These are phyloP conservation scores for Microtus ochrogaster DNA, from an alignment of 2,113 vertebrate species.

Conservation along the genomic window DNA sequence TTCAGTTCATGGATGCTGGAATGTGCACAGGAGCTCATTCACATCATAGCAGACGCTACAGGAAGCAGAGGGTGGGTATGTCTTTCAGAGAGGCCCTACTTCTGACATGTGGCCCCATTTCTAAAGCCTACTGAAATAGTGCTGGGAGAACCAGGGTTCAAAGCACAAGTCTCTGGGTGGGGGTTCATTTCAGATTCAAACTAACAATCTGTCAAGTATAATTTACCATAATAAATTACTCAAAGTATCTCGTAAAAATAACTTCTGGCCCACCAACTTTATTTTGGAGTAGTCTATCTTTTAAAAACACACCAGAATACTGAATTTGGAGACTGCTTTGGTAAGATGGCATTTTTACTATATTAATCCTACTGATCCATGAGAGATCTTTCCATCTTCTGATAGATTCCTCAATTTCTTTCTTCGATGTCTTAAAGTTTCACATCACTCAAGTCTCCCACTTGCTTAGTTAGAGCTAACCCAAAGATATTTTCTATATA, in stretches of 20 bases:
- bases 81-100: not conserved
- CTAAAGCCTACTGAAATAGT: not conserved
- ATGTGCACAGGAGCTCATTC: not conserved
- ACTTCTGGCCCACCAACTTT: not conserved
- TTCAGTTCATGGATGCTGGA: not conserved
- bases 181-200: not conserved
- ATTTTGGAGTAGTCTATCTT: conserved; percentile 6
- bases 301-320: not conserved
- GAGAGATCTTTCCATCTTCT: not conserved
- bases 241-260: conserved; percentile 26
- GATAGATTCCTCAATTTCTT: not conserved
- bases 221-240: conserved; percentile 16
- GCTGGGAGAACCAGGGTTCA: not conserved
- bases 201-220: not conserved
- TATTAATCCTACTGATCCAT: not conserved
- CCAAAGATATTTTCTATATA: not conserved
- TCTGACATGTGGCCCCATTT: not conserved
- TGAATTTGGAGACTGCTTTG: not conserved
- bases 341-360: not conserved
- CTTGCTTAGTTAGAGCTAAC: not conserved
- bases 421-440: not conserved
- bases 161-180: not conserved
- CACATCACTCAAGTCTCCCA: not conserved
- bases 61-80: not conserved
- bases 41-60: not conserved